Evolutionary conservation across 2,888 invertebrate genomes (phyloP), one percentile per base, ranked within the genome.

Genomic region (Drosophila suboccidentalis): DNA sequence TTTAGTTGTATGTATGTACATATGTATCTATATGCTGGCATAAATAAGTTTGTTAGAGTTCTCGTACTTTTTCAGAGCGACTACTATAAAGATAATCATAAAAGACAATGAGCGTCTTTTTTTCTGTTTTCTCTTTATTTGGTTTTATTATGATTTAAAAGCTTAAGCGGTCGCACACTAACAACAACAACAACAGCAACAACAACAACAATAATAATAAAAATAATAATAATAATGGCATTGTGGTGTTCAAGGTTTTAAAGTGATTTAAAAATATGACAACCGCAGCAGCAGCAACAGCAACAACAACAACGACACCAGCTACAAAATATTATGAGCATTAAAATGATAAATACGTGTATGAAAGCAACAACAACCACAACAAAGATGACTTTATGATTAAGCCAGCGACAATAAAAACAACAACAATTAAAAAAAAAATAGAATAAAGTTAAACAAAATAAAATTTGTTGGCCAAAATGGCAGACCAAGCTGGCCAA

Each of bases 251-350:
- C 75, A 77, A 82, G 90, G 78, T 58, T 74, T 85, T 72, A 75
- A 75, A 78, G 70, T 89, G 88, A 82, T 88, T 89, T 82, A 71
- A 67, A 86, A 82, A 71, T 79, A 71, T 89, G 86, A 77, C 76
- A 72, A 78, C 66, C 60, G 61, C 71, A 66, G 51, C 60, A 69
- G 32, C 64, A 76, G 46, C 61, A 64, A 62, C 54, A 55, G 53
- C 69, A 53, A 64, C 57, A 60, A 44, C 32, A 10, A 29, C 55
- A 60, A 43, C 43, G 44, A 54, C 73, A 64, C 10, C 57, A 75
- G 67, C 82, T 51, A 62, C 68, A 79, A 85, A 78, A 79, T 80
- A 80, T 80, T 84, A 75, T 71, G 71, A 86, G 71, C 71, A 71
- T 78, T 80, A 75, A 87, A 74, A 80, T 86, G 83, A 83, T 82